Percentiles rank a stretch among this genome's conserved stretches.
These are phyloP conservation scores for Pseudorhiza aurosa DNA, from an alignment of 30 jellyfish, hydroid and myxozoan species.

Conservation along the genomic window DNA sequence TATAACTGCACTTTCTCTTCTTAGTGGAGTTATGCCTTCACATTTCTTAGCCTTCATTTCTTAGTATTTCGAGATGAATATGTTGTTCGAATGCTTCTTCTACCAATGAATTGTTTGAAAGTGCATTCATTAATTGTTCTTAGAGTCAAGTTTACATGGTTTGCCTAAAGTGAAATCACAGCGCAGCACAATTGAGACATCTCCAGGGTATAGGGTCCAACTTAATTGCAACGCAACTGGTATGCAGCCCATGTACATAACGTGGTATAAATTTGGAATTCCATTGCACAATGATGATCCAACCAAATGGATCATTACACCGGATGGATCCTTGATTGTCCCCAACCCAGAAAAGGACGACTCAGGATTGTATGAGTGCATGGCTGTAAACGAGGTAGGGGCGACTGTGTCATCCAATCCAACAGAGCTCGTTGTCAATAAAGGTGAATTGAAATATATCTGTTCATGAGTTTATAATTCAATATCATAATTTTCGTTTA, in stretches of 20 bases:
- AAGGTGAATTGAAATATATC: conserved; percentile 7
- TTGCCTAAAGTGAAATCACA: conserved; percentile 16
- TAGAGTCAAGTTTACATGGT: too few species aligned
- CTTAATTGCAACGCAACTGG: conserved; percentile 26
- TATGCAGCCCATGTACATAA: not conserved
- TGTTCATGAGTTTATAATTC: too few species aligned
- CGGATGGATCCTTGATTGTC: conserved; percentile 26
- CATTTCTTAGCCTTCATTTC: too few species aligned
- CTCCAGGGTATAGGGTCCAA: not conserved
- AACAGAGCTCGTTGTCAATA: conserved; percentile 30
- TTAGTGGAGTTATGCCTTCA: too few species aligned
- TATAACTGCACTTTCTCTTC: too few species aligned
- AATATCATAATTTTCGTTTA: too few species aligned
- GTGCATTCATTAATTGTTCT: too few species aligned
- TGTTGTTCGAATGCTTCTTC: too few species aligned
- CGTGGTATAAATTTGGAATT: conserved; percentile 38
- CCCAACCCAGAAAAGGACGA: conserved; percentile 6
- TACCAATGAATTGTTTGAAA: too few species aligned
- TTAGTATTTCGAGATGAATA: too few species aligned
- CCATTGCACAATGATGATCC: conserved; percentile 1
- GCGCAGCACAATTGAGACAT: conserved; percentile 4
- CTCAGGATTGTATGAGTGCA: conserved; percentile 37
- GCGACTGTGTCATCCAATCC: conserved; percentile 8
- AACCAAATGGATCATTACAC: not conserved
- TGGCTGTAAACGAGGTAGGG: conserved; percentile 34